phyloP scores from a whole-genome alignment of 1,140 invertebrate genomes.

The Pseudomyrmex pallidus region DNA sequence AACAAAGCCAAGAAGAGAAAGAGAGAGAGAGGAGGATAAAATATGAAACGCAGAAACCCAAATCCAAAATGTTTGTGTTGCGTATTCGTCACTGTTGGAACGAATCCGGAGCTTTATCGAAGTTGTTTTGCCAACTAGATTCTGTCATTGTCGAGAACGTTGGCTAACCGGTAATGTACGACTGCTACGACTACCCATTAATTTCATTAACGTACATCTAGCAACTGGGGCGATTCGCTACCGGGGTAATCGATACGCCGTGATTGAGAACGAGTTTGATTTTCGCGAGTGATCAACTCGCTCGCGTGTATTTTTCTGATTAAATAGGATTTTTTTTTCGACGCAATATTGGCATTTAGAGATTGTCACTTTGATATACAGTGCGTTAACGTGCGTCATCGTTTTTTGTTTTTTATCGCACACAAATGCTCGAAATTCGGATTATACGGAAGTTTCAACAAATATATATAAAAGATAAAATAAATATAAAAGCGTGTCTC shows the following conservation, averaged over 20 bases:
- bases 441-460: slow-evolving; percentile 17
- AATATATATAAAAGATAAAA: neutral
- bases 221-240: slow-evolving; percentile 12
- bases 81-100: slow-evolving; percentile 76
- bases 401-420: no score
- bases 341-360: no score
- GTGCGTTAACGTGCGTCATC: no score
- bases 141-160: slow-evolving; percentile 74
- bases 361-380: no score
- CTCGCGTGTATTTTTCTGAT: neutral
- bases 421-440: no score
- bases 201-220: slow-evolving; percentile 63
- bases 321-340: neutral
- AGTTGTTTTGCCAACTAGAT: slow-evolving; percentile 77
- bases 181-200: slow-evolving; percentile 61
- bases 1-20: neutral
- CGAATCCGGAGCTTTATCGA: slow-evolving; percentile 63
- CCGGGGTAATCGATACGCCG: slow-evolving; percentile 22
- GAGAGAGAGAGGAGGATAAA: slow-evolving; percentile 4
- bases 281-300: neutral
- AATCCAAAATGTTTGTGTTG: slow-evolving; percentile 52
- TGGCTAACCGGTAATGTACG: slow-evolving; percentile 56
- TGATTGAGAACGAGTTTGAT: neutral
- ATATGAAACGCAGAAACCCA: slow-evolving; percentile 37
- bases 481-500: neutral